Percentiles rank a stretch among this genome's conserved stretches.
Evolutionary conservation across 1,140 invertebrate species (phyloP).

Genomic region (Muscidifurax raptorellus): DNA sequence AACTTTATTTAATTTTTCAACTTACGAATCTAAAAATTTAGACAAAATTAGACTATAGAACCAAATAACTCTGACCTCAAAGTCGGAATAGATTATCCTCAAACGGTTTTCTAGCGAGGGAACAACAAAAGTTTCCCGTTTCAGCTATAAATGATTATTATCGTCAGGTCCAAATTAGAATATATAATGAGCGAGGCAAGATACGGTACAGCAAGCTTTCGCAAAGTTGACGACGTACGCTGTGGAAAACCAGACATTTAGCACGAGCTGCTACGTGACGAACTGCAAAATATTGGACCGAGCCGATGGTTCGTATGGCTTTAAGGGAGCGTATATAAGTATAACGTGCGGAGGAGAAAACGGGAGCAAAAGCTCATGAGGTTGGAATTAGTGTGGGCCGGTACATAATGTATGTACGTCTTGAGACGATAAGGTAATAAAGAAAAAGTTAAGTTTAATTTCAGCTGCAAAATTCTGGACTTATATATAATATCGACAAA

Average conservation of each 20-base stretch:
- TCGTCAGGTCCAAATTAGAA: constrained; percentile 40
- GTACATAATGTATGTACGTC: background rate
- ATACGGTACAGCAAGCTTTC: background rate
- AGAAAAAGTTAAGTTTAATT: too few relatives aligned
- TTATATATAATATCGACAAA: too few relatives aligned
- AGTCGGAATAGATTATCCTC: background rate
- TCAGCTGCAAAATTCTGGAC: too few relatives aligned
- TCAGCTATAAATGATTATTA: constrained; percentile 42
- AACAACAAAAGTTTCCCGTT: background rate
- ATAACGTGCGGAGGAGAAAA: constrained; percentile 3
- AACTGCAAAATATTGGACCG: constrained; percentile 45
- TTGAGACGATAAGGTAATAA: background rate
- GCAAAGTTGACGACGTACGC: background rate
- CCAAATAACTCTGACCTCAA: background rate
- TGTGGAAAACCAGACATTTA: constrained; percentile 58
- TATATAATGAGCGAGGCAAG: constrained; percentile 29
- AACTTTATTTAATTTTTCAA: background rate
- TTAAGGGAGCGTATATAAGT: constrained; percentile 11
- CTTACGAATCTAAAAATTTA: background rate
- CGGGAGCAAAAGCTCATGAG: background rate
- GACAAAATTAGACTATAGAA: background rate
- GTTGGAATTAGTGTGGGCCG: background rate
- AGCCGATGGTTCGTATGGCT: constrained; percentile 27
- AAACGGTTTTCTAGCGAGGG: background rate
- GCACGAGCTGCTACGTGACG: constrained; percentile 63